Conservation (phyloP, 2,113 vertebrate genomes). For the Apus apus region DNA sequence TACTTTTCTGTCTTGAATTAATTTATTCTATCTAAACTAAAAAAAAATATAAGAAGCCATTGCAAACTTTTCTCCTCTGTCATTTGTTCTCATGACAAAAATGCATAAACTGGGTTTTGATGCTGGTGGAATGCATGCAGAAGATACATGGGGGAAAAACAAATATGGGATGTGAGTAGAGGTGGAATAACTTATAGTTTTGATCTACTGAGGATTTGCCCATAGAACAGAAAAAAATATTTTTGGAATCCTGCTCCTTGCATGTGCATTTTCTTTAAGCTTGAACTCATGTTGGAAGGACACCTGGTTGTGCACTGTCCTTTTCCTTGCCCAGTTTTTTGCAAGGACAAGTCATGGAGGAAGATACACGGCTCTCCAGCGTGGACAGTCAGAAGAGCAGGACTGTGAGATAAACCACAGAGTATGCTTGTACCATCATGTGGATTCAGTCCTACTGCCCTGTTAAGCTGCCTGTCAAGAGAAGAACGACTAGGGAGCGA, state of each 20-base stretch:
- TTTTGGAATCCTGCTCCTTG: not conserved
- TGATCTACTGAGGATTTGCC: not conserved
- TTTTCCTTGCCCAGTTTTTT: rapidly evolving
- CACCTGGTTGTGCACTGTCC: not conserved
- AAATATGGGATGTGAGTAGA: not conserved
- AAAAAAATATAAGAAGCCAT: not conserved
- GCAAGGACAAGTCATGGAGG: not conserved
- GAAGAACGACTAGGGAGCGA: not conserved
- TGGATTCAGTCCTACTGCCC: not conserved
- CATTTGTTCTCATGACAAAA: constrained; percentile 16
- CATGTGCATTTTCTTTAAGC: not conserved
- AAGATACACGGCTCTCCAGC: not conserved
- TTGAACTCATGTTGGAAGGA: not conserved
- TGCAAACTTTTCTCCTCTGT: not conserved
- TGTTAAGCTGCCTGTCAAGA: rapidly evolving
- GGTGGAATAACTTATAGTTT: not conserved
- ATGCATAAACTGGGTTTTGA: not conserved
- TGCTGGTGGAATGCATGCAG: not conserved
- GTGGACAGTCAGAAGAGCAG: not conserved
- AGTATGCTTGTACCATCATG: not conserved
- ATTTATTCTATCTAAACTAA: constrained; percentile 44
- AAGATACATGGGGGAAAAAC: not conserved
- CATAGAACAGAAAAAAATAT: not conserved
- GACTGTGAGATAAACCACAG: not conserved
- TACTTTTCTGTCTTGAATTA: constrained; percentile 24